Conservation (phyloP, 2,113 vertebrate genomes). For the Chionodraco myersi region DNA sequence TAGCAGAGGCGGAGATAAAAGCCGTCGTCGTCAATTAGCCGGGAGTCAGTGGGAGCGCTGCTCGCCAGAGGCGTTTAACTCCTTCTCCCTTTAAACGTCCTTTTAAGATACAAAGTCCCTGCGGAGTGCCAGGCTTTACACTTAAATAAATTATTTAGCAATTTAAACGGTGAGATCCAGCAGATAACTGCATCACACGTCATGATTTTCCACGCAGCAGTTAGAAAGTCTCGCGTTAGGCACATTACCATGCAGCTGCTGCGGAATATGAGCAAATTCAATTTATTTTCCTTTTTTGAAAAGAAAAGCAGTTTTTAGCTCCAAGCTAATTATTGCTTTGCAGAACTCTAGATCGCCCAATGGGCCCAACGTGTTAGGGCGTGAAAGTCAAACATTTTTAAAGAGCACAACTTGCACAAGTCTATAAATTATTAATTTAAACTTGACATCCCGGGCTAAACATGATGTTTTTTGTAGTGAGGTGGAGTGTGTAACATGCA, state of each 20-base stretch:
- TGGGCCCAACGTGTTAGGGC: neutral
- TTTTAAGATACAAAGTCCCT: conserved; percentile 83
- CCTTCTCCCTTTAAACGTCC: conserved; percentile 81
- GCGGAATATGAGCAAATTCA: neutral
- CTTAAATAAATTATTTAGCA: conserved; percentile 86
- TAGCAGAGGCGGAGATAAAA: conserved; percentile 79
- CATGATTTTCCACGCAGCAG: conserved; percentile 64
- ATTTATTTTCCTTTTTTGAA: neutral
- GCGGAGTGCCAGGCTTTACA: conserved; percentile 79
- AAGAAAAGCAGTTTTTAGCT: conserved; percentile 1
- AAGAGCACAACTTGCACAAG: neutral
- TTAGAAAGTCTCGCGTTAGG: conserved; percentile 43
- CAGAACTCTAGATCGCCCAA: neutral
- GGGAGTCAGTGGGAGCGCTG: conserved; percentile 77
- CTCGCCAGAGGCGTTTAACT: conserved; percentile 81
- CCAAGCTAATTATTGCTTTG: neutral
- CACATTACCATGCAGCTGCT: conserved; percentile 54
- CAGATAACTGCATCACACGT: conserved; percentile 72
- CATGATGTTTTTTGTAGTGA: neutral
- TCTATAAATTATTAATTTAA: neutral
- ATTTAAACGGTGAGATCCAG: conserved; percentile 80
- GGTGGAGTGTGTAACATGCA: neutral
- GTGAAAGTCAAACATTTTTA: neutral
- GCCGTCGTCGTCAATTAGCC: conserved; percentile 80
- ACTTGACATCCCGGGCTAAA: neutral